Percentiles rank a stretch among this genome's conserved stretches.
Evolutionary conservation across 2,113 vertebrate species (phyloP).

Genomic region (Ploceus nigricollis): DNA sequence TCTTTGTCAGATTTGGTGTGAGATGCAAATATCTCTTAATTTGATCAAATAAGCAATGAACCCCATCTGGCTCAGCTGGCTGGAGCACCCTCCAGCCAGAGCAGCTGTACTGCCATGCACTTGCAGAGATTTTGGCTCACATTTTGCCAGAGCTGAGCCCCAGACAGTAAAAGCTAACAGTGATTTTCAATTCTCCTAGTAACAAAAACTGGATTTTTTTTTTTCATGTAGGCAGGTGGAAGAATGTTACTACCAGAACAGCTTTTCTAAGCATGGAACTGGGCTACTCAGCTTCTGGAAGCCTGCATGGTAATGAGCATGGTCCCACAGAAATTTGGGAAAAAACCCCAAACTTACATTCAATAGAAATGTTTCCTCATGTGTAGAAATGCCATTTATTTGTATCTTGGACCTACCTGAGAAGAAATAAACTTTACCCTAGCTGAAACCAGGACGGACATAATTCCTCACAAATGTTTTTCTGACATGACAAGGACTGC

Average conservation of each 20-base stretch:
- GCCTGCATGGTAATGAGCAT: background rate
- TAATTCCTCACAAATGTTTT: constrained; percentile 12
- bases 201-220: background rate
- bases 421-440: background rate
- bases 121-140: background rate
- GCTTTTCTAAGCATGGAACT: background rate
- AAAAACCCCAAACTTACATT: background rate
- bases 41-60: background rate
- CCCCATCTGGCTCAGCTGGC: background rate
- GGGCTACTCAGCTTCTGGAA: background rate
- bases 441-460: background rate
- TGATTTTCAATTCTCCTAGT: constrained; percentile 41
- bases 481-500: background rate
- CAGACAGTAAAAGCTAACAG: background rate
- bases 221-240: background rate
- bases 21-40: background rate
- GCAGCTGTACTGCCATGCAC: background rate
- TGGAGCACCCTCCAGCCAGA: background rate
- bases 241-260: background rate
- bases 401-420: background rate
- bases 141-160: background rate
- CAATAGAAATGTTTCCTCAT: background rate
- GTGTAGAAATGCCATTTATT: background rate
- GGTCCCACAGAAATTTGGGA: background rate
- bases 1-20: background rate